These are phyloP conservation scores for Dromas ardeola DNA, from an alignment of 2,113 vertebrate species.

Conservation along the genomic window DNA sequence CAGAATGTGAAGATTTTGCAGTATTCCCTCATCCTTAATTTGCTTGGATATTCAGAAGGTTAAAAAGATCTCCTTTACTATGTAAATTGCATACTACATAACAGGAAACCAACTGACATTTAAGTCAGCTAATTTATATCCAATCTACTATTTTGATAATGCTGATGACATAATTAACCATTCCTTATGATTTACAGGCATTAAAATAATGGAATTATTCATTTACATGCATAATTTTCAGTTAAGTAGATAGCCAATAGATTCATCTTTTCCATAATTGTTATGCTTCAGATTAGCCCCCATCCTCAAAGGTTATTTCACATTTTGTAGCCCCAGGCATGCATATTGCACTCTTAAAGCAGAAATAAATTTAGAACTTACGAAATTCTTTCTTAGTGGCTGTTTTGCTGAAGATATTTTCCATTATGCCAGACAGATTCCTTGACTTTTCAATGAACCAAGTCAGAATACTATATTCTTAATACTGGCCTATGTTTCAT, in stretches of 20 bases:
- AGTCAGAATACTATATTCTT: neutral
- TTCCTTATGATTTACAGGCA: constrained; percentile 5
- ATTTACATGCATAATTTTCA: neutral
- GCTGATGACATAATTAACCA: constrained; percentile 21
- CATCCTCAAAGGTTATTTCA: neutral
- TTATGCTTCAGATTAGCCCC: neutral
- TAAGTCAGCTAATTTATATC: constrained; percentile 26
- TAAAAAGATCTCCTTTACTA: neutral
- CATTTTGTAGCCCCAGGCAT: neutral
- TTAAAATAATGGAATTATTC: constrained; percentile 13
- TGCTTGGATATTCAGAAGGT: neutral
- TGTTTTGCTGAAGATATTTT: neutral
- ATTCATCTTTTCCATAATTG: constrained; percentile 14
- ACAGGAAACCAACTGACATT: constrained; percentile 5
- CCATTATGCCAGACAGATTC: neutral
- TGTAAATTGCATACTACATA: constrained; percentile 9
- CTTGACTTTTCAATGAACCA: neutral
- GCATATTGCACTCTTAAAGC: neutral
- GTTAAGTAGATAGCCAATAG: neutral
- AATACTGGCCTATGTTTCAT: neutral
- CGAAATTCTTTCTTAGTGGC: neutral
- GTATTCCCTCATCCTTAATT: neutral
- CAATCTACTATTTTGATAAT: constrained; percentile 35
- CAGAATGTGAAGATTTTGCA: neutral
- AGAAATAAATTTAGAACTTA: neutral